phyloP scores from a whole-genome alignment of 2,113 vertebrate genomes.

The Cynocephalus volans region DNA sequence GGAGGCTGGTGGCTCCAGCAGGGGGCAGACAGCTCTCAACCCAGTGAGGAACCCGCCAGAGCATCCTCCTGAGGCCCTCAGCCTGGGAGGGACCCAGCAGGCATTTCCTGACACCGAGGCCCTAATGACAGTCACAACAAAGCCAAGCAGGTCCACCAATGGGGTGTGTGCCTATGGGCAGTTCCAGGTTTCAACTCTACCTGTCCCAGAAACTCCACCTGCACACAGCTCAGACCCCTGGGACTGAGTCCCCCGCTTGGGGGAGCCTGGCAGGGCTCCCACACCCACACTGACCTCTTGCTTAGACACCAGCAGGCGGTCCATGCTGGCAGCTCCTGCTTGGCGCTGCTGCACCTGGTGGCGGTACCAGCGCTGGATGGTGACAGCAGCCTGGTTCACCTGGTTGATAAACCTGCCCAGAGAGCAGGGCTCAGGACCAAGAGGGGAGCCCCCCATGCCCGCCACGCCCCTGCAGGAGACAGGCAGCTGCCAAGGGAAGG shows the following conservation, averaged over 20 bases:
- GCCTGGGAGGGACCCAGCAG: no score
- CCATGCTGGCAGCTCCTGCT: conserved; percentile 84
- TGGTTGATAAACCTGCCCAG: conserved; percentile 94
- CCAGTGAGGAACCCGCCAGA: background rate
- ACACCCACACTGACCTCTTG: conserved; percentile 89
- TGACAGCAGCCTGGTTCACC: conserved; percentile 94
- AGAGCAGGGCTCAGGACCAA: background rate
- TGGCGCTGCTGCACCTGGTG: conserved; percentile 86
- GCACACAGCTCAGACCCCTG: accelerated
- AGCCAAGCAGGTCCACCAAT: no score
- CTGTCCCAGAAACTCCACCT: background rate
- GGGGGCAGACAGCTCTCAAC: background rate
- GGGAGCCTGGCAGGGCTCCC: background rate
- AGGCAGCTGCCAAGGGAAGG: accelerated
- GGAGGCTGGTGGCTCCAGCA: accelerated
- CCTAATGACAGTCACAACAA: background rate
- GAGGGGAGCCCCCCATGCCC: no score
- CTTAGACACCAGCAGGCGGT: conserved; percentile 88
- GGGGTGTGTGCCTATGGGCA: accelerated
- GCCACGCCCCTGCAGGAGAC: background rate
- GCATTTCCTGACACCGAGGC: accelerated
- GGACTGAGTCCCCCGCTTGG: accelerated
- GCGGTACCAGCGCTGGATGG: conserved; percentile 97
- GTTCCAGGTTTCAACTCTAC: background rate
- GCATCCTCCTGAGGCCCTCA: background rate